Evolutionary conservation across 2,888 invertebrate genomes (phyloP).

Genomic region (Cloeon dipterum): DNA sequence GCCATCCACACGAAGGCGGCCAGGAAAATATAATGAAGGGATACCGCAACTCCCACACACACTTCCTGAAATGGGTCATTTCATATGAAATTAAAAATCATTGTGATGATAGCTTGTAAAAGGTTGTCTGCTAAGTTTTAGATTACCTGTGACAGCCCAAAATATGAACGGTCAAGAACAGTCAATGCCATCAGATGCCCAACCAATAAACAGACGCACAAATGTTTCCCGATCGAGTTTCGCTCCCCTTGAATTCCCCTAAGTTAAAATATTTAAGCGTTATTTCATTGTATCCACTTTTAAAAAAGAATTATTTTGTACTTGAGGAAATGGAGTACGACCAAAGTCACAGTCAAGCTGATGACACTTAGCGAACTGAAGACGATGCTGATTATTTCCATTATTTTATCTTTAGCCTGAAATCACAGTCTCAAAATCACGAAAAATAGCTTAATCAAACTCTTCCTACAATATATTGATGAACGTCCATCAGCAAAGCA

Average conservation of each 20-base stretch:
- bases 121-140: no score
- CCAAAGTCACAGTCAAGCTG: slow-evolving; percentile 8
- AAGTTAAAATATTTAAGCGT: background rate
- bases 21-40: slow-evolving; percentile 22
- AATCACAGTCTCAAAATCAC: no score
- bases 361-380: slow-evolving; percentile 8
- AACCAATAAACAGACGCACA: slow-evolving; percentile 23
- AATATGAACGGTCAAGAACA: slow-evolving; percentile 9
- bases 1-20: slow-evolving; percentile 26
- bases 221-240: slow-evolving; percentile 27
- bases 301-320: slow-evolving; percentile 8
- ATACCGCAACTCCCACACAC: slow-evolving; percentile 19
- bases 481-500: slow-evolving; percentile 18
- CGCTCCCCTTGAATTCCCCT: slow-evolving; percentile 14
- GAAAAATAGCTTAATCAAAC: background rate
- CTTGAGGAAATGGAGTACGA: slow-evolving; percentile 16
- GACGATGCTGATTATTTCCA: slow-evolving; percentile 11
- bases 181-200: slow-evolving; percentile 23
- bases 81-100: no score
- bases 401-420: slow-evolving; percentile 10
- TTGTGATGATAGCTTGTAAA: background rate
- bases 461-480: slow-evolving; percentile 12
- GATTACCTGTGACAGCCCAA: slow-evolving; percentile 8
- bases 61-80: slow-evolving; percentile 7
- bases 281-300: background rate